Base-by-base conservation (phyloP, 2,888 invertebrate species). In the Scelioninae gen. 1 region DNA sequence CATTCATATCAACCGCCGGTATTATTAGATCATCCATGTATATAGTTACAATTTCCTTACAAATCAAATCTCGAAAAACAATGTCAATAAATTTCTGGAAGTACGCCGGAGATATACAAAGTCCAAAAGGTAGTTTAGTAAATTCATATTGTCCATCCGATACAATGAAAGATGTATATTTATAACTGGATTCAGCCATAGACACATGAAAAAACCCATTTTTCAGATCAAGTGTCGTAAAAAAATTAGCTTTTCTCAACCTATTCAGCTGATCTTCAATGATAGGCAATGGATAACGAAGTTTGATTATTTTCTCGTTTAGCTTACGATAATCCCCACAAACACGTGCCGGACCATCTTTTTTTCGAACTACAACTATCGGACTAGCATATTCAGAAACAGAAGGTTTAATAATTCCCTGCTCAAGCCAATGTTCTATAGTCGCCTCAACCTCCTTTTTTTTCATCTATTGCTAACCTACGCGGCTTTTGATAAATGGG, bases 21-120 rank as follows among this genome's bases (percentile, higher is more conserved):
- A 47, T 47, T 47, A 47, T 47, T 6, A 47, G 7, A 15, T 47
- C 45, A 47, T 47, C 16, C 45, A 47, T 47, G 45, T 16, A 47
- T 5, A 47, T 47, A 15, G 45, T 47, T 16, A 47, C 45, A 13
- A 47, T 16, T 13, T 9, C 45, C 15, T 47, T 9, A 15, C 9
- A 4, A 15, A 47, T 15, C 15, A 47, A 9, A 47, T 47, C 45
- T 15, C 45, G 45, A 15, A 15, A 47, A 15, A 47, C 9, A 15
- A 47, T 47, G 15, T 47, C 7, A 8, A 47, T 47, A 47, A 15
- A 47, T 16, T 47, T 47, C 9, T 47, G 45, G 7, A 47, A 15
- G 43, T 43, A n/a, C 11, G 43, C 43, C 11, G 43, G 43, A 11
- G 43, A 43, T 10, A 43, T 43, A 5, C 43, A 38, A 38, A 38